Evolutionary conservation across 2,113 vertebrate species (phyloP), one percentile per base, ranked within the genome.

Genomic region (Tetrao urogallus): DNA sequence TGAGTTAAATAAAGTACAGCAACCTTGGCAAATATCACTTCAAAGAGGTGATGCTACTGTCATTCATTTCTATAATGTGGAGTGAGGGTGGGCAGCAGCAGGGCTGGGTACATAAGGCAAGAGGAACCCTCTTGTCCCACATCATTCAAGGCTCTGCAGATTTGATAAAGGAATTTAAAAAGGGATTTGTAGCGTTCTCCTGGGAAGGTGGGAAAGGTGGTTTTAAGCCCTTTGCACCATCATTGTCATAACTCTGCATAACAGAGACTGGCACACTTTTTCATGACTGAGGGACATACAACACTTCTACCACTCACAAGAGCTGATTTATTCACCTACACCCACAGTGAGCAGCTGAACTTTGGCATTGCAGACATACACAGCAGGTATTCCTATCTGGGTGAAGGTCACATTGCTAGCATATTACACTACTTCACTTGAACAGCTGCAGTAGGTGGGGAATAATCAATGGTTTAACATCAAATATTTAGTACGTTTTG

Each of bases 31-130:
- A 66, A 73, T 6, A 8, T 3, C 5, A n/a, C 54, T 77, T 72
- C 36, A 54, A 22, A 57, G 48, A 52, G 19, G 8, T 27, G n/a
- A 19, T 82, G 43, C 64, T 82, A 65, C 47, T 22, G 34, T 22
- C 60, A 67, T 50, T 36, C 17, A 27, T 17, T 34, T 64, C 22
- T 52, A 15, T 14, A 24, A 20, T 58, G 78, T 77, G 50, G 36
- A 22, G 18, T 1, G 1, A 63, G 34, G 22, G 65, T 7, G 21
- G 40, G 34, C 24, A n/a, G 38, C 5, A 0, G 11, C 28, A 34
- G 75, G 21, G 20, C 32, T 38, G 58, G 66, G 19, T 57, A 67
- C 9, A 13, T 43, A 7, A 20, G 48, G 22, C 48, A 50, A 50
- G 48, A 30, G 27, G 16, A 28, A 60, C 50, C 21, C 2, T 1